Base-by-base conservation (phyloP, 1,140 invertebrate genomes). In the Trinorchestia longiramus region DNA sequence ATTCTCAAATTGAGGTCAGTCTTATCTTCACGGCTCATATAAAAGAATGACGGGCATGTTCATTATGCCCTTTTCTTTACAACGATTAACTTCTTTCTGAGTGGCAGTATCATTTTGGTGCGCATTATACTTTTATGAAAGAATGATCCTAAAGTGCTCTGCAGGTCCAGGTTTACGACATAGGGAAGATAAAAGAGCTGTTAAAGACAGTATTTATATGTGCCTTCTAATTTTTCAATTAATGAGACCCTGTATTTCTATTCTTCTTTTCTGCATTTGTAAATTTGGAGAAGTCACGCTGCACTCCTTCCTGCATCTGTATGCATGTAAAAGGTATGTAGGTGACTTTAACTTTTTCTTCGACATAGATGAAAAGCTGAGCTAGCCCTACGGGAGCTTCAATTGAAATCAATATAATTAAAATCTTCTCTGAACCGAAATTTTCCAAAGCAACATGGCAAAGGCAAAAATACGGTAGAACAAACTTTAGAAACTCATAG, bases 41-140 rank as follows among this genome's bases (percentile, higher is more conserved):
- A 94, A 94, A 94, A 47, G 92, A 44, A 94, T 94, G 92, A 94
- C 92, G 92, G 92, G 92, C 92, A 94, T 45, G 43, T 94, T 45
- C 17, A 94, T 94, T 94, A 40, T 94, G 19, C 92, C 92, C 44
- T 47, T 43, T 40, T 45, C 92, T 45, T 94, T 3, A 47, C 41
- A 47, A 94, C 92, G 17, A 94, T 94, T 94, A 94, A 47, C 88
- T 90, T 90, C 88, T 90, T 43, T 90, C 88, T 42, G 88, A 41
- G 43, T 4, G 15, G n/a, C 43, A 42, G 43, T 36, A 90, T 15
- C 88, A 15, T 36, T 77, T 77, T 23, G 62, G 15, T 77, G 28
- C 8, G 36, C 28, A 11, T 77, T 77, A 11, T 23, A 77, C 15
- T 77, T 77, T 28, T 77, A 77, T 36, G 28, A 77, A 77, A 77